A percentile compares a stretch with the other conserved stretches of the same genome.
Evolutionary conservation across 2,888 invertebrate genomes (phyloP).

Genomic region (Barypeithes pellucidus): DNA sequence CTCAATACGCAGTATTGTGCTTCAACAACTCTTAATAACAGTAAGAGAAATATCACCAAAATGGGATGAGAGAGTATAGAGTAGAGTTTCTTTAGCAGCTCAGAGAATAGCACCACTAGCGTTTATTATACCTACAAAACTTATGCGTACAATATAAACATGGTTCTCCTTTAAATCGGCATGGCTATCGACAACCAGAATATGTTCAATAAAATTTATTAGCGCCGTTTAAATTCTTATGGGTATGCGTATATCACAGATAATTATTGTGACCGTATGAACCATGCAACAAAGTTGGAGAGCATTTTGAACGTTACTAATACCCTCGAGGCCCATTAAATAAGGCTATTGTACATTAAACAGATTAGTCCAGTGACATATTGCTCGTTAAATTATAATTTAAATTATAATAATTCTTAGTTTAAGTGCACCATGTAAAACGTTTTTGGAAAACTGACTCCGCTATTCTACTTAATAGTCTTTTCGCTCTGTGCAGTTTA

Average conservation of each 20-base stretch:
- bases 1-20: too few species aligned
- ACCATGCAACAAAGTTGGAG: slow-evolving; percentile 52
- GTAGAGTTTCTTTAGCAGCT: too few species aligned
- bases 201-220: slow-evolving; percentile 44
- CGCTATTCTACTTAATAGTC: slow-evolving; percentile 13
- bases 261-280: slow-evolving; percentile 55
- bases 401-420: slow-evolving; percentile 50
- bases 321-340: slow-evolving; percentile 51
- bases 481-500: slow-evolving; percentile 4
- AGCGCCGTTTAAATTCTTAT: slow-evolving; percentile 53
- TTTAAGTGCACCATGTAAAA: slow-evolving; percentile 36
- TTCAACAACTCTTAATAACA: too few species aligned
- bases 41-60: too few species aligned
- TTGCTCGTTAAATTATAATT: slow-evolving; percentile 52
- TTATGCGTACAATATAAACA: slow-evolving; percentile 19
- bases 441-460: slow-evolving; percentile 31
- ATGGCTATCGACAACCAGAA: slow-evolving; percentile 40
- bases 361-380: slow-evolving; percentile 53
- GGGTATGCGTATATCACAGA: slow-evolving; percentile 54
- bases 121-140: neutral
- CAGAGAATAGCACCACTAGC: too few species aligned
- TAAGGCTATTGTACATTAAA: slow-evolving; percentile 53
- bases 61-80: too few species aligned
- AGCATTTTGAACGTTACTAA: slow-evolving; percentile 53
- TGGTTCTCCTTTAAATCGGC: slow-evolving; percentile 39